Evolutionary conservation across 2,113 vertebrate genomes (phyloP).

Genomic region (Hassar affinis): DNA sequence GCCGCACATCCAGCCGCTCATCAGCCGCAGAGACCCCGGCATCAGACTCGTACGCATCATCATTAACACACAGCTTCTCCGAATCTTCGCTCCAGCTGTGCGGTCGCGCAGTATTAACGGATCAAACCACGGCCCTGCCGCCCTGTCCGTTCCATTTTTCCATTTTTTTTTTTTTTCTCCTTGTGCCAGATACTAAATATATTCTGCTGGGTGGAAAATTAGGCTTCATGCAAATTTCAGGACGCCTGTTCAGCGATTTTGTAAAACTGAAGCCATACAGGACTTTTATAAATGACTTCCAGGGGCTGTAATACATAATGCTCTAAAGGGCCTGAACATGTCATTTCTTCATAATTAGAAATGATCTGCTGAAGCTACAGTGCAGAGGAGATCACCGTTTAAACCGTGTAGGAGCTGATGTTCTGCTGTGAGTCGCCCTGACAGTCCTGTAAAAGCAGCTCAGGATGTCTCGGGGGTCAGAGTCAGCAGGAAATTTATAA

Average conservation of each 20-base stretch:
- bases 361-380: not conserved
- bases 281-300: not conserved
- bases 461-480: not conserved
- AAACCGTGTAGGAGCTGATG: not conserved
- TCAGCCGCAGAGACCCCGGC: conserved; percentile 28
- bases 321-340: not conserved
- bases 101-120: not conserved
- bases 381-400: not conserved
- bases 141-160: not conserved
- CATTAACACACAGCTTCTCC: conserved; percentile 24
- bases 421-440: not conserved
- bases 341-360: not conserved
- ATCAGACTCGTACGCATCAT: conserved; percentile 32
- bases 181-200: not conserved
- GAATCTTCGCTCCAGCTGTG: conserved; percentile 19
- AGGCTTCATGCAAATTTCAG: not conserved
- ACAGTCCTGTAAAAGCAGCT: not conserved
- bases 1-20: conserved; percentile 28
- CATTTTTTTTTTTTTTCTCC: not conserved
- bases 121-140: not conserved
- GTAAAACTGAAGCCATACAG: not conserved
- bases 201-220: not conserved
- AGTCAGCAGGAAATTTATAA: not conserved
- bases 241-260: not conserved
- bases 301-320: not conserved